These are phyloP conservation scores for Brachionus asplanchnoidis DNA, from an alignment of 1,140 invertebrate genomes.

Conservation along the genomic window DNA sequence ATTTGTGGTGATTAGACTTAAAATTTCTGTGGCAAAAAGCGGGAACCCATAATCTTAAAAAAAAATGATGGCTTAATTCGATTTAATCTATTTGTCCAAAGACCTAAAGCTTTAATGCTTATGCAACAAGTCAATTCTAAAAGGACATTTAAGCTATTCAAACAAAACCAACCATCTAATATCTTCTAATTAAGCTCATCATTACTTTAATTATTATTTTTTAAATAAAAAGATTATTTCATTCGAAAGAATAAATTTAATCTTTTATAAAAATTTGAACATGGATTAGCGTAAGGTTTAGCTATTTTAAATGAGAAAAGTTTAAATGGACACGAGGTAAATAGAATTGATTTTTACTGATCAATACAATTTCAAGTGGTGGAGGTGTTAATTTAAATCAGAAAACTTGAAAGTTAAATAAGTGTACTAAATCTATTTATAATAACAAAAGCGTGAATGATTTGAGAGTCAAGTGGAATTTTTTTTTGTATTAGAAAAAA, in stretches of 20 bases:
- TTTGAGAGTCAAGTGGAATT: slow-evolving; percentile 20
- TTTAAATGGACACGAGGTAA: background rate
- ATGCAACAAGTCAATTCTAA: background rate
- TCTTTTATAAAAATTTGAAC: slow-evolving; percentile 1
- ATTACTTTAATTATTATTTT: background rate
- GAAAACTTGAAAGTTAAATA: slow-evolving; percentile 12
- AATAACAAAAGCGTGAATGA: background rate
- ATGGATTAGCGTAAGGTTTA: background rate
- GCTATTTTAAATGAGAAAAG: background rate
- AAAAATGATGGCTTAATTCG: background rate
- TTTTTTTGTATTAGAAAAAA: background rate
- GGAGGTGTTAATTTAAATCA: background rate
- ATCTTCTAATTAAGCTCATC: background rate
- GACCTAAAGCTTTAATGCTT: background rate
- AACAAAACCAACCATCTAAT: background rate
- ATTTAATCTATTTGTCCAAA: background rate
- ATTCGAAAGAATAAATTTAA: background rate
- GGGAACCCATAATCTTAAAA: background rate
- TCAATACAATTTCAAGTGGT: background rate
- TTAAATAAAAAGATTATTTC: slow-evolving; percentile 3
- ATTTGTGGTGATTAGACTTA: background rate
- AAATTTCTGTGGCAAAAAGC: background rate
- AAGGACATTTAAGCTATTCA: background rate
- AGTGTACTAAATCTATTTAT: background rate
- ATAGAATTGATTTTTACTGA: background rate